Evolutionary conservation across 2,888 invertebrate species (phyloP), one percentile per base, ranked within the genome.

Genomic region (Drosophila pegasa): DNA sequence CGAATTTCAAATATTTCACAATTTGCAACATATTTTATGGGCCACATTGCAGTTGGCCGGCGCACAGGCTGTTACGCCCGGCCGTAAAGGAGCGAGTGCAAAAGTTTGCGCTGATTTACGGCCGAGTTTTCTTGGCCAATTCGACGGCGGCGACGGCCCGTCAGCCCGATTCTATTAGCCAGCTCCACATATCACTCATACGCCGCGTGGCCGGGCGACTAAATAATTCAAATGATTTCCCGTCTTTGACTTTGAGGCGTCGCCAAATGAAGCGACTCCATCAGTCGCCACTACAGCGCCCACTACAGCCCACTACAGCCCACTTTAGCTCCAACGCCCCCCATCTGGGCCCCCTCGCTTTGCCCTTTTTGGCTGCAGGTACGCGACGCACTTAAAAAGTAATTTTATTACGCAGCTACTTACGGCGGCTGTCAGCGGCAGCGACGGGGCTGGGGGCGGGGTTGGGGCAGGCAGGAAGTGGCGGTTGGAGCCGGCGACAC

Each of bases 331-430:
- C 1, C 6, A 12, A 2, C 10, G n/a, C 4, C 25, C 55, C 22
- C 8, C n/a, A 3, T 16, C 5, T 27, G 2, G 18, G 38, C 18
- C 10, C 18, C 3, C 51, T 22, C 12, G n/a, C 3, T 6, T 3
- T 35, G n/a, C 16, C 20, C 33, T 20, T 18, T 27, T 20, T 7
- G 18, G 18, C 40, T 20, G 40, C 80, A 77, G 80, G 84, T 84
- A 84, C 78, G 75, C 80, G 56, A 65, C 75, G 80, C 84, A 86
- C 81, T 88, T 88, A 87, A 85, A 85, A 87, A 87, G 88, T 86
- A 88, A 86, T 86, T 86, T 86, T 88, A 86, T 86, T 86, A 86
- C 84, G 77, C 73, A 78, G 88, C 88, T 84, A 86, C 88, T 86
- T 86, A 81, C 71, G 71, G 84, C 58, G 60, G 66, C 78, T 78